Evolutionary conservation across 2,113 vertebrate genomes (phyloP), one percentile per base, ranked within the genome.

Genomic region (Abramis brama): DNA sequence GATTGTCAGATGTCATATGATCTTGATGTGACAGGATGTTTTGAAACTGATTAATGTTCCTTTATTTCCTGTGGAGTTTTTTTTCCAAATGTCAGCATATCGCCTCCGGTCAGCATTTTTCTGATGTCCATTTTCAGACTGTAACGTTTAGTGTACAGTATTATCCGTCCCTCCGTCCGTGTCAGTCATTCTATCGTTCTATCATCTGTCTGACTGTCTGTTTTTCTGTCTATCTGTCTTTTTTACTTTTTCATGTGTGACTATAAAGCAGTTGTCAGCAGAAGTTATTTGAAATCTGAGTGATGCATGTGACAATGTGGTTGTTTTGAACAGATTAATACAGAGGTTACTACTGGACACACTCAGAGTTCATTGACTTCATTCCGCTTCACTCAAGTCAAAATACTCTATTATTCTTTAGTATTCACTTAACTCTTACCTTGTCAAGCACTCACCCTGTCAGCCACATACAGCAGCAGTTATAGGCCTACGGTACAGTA

Each of bases 321-420:
- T 64, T 47, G 59, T 64, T 64, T 47, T 80, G 19, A 59, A 74
- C 15, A 6, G 4, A 33, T 39, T 68, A 43, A 66, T 27, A 60
- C 25, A 52, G 50, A 82, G 89, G 90, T 91, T 30, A 89, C 84
- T 84, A 52, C 33, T 50, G 89, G 90, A 60, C 88, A 91, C 83
- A 87, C 80, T 87, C 87, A 66, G 36, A 82, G 88, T 90, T 91
- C 90, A 89, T 50, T 64, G 75, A 87, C 88, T 87, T 92, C 87
- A 83, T 89, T 21, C 36, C 1, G 36, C 15, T 66, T 50, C 19
- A 79, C 50, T 79, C 23, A 23, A 43, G 43, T 43, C 43, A 43
- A 43, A 43, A 39, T 36, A 39, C 21, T 57, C 27, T 39, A 36
- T 21, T 59, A 39, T 36, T 78, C 19, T 59, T 78, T 36, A 33